A percentile compares a stretch with the other conserved stretches of the same genome.
These are phyloP conservation scores for Sebastes iracundus DNA, from an alignment of 2,797 vertebrate species.

Conservation along the genomic window DNA sequence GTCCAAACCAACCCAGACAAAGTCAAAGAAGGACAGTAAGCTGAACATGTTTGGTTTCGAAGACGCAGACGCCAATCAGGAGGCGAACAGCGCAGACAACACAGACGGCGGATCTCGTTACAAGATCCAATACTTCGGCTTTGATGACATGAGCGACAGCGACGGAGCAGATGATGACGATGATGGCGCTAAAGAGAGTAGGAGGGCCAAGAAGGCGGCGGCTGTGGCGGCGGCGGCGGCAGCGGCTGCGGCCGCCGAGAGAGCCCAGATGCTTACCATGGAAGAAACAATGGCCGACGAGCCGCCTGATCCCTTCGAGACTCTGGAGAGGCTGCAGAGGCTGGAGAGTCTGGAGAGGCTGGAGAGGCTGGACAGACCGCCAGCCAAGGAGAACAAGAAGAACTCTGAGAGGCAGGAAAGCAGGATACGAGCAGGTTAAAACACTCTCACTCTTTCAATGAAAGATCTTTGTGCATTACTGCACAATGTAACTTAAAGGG, in stretches of 20 bases:
- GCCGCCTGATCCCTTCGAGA: constrained; percentile 66
- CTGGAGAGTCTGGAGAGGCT: background rate
- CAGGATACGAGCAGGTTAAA: constrained; percentile 56
- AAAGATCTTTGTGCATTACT: background rate
- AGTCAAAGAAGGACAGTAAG: constrained; percentile 92
- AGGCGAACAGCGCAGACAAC: constrained; percentile 78
- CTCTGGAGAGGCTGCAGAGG: constrained; percentile 15
- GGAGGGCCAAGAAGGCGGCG: constrained; percentile 83
- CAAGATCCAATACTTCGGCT: constrained; percentile 99
- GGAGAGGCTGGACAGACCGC: background rate
- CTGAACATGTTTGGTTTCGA: constrained; percentile 95
- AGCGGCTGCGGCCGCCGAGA: constrained; percentile 46
- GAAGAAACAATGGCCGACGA: constrained; percentile 63
- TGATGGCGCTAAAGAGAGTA: constrained; percentile 76
- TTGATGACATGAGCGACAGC: constrained; percentile 96
- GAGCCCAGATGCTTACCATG: constrained; percentile 6
- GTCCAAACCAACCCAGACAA: constrained; percentile 87
- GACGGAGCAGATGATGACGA: constrained; percentile 83
- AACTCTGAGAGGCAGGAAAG: constrained; percentile 69
- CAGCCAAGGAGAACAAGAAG: constrained; percentile 66
- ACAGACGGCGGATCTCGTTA: constrained; percentile 88
- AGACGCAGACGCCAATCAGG: constrained; percentile 84
- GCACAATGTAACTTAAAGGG: background rate
- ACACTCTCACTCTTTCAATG: background rate
- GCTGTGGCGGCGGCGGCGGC: too few species aligned